These are phyloP conservation scores for Helogale parvula DNA, from an alignment of 2,113 vertebrate genomes.

Conservation along the genomic window DNA sequence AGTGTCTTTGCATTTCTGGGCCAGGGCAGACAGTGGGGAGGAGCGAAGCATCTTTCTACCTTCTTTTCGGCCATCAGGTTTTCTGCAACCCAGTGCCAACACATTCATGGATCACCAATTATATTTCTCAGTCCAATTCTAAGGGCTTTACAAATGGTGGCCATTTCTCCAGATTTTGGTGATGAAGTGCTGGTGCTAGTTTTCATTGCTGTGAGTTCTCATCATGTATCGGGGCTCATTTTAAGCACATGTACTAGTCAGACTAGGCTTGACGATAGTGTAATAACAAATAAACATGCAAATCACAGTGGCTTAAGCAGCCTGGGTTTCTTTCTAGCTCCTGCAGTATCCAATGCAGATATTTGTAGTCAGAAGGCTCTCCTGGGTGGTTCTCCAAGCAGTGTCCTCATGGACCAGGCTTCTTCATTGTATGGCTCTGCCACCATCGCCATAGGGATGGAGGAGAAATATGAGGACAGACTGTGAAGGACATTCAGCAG, in stretches of 20 bases:
- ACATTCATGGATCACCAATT: conserved; percentile 7
- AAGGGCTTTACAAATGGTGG: not conserved
- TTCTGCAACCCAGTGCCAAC: conserved; percentile 1
- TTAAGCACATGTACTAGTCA: not conserved
- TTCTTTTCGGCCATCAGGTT: conserved; percentile 66
- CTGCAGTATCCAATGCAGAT: not conserved
- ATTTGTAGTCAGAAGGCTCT: not conserved
- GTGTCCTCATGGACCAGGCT: not conserved
- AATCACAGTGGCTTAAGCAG: not conserved
- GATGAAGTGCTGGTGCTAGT: not conserved
- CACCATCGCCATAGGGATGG: not conserved
- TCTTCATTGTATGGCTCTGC: not conserved
- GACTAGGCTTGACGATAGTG: not conserved
- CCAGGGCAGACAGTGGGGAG: conserved; percentile 66
- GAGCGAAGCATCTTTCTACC: conserved; percentile 61
- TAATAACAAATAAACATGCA: not conserved
- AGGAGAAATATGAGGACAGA: not conserved
- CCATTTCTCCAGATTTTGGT: not conserved
- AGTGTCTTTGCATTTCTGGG: not conserved
- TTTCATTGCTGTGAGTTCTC: not conserved
- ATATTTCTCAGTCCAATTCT: not conserved
- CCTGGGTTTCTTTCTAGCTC: not conserved
- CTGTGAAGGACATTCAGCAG: not conserved
- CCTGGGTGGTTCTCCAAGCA: not conserved
- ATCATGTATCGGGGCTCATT: not conserved